Percentiles rank a stretch among this genome's conserved stretches.
Evolutionary conservation across 2,113 vertebrate genomes (phyloP).

Genomic region (Montifringilla adamsi): DNA sequence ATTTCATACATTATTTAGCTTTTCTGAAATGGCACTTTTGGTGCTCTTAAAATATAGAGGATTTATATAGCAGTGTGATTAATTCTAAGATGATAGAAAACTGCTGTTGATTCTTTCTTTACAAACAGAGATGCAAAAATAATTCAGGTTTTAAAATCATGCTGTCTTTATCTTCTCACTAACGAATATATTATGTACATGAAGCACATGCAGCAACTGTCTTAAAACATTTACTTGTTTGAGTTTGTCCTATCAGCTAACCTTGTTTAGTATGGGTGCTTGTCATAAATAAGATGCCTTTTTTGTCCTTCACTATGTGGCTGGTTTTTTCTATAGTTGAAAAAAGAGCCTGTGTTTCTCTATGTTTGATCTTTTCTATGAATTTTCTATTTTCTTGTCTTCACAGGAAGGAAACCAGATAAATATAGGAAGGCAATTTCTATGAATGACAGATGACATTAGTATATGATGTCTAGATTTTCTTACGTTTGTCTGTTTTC

Average conservation of each 20-base stretch:
- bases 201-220: background rate
- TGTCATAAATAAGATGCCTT: background rate
- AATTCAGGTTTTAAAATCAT: background rate
- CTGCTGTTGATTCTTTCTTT: background rate
- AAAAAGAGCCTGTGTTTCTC: background rate
- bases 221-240: background rate
- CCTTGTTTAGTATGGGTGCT: background rate
- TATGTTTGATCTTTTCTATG: background rate
- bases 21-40: background rate
- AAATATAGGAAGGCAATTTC: background rate
- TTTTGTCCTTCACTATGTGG: background rate
- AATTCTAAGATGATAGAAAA: slow-evolving; percentile 18
- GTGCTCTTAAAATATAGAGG: slow-evolving; percentile 5
- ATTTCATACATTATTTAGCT: slow-evolving; percentile 15
- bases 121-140: background rate
- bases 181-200: background rate
- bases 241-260: background rate
- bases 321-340: background rate
- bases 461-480: background rate
- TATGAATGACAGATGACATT: background rate
- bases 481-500: background rate
- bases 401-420: background rate
- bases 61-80: slow-evolving; percentile 15
- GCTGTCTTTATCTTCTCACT: background rate
- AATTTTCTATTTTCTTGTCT: background rate